These are phyloP conservation scores for Pilophorus perplexus DNA, from an alignment of 2,888 invertebrate species.

Conservation along the genomic window DNA sequence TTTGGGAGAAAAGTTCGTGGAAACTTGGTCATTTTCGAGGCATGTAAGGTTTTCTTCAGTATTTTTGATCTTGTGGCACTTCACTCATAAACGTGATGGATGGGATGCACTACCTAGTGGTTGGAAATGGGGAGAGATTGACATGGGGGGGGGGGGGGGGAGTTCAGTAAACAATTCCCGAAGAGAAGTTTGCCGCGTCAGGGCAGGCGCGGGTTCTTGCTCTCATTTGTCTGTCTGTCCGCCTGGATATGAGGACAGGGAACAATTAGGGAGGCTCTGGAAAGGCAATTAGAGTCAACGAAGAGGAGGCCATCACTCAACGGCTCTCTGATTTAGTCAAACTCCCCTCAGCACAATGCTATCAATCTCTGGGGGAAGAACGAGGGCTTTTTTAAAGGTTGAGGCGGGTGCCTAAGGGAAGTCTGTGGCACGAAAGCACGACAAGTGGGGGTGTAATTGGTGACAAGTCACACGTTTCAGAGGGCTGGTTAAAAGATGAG, in stretches of 20 bases:
- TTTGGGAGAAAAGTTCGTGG: slow-evolving; percentile 5
- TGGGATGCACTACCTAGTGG: not conserved
- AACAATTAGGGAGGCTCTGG: slow-evolving; percentile 40
- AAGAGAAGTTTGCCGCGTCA: slow-evolving; percentile 19
- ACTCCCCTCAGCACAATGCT: slow-evolving; percentile 31
- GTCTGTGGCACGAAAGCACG: too few relatives aligned
- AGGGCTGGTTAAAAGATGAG: too few relatives aligned
- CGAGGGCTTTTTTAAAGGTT: slow-evolving; percentile 29
- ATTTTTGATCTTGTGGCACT: too few relatives aligned
- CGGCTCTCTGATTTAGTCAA: slow-evolving; percentile 42
- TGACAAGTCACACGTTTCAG: too few relatives aligned
- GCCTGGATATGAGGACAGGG: slow-evolving; percentile 40
- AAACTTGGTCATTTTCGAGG: too few relatives aligned
- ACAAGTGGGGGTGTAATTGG: too few relatives aligned
- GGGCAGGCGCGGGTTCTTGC: slow-evolving; percentile 33
- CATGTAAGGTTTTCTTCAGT: too few relatives aligned
- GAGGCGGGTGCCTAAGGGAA: too few relatives aligned
- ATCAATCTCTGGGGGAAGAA: slow-evolving; percentile 37
- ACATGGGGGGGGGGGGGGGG: not conserved
- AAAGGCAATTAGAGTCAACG: slow-evolving; percentile 41
- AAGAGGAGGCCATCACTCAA: slow-evolving; percentile 41
- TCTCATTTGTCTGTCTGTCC: slow-evolving; percentile 41
- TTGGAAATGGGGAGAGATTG: not conserved
- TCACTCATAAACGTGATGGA: too few relatives aligned
- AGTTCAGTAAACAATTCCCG: slow-evolving; percentile 20